Conservation (phyloP, 2,113 vertebrate genomes). For the Anguilla rostrata region DNA sequence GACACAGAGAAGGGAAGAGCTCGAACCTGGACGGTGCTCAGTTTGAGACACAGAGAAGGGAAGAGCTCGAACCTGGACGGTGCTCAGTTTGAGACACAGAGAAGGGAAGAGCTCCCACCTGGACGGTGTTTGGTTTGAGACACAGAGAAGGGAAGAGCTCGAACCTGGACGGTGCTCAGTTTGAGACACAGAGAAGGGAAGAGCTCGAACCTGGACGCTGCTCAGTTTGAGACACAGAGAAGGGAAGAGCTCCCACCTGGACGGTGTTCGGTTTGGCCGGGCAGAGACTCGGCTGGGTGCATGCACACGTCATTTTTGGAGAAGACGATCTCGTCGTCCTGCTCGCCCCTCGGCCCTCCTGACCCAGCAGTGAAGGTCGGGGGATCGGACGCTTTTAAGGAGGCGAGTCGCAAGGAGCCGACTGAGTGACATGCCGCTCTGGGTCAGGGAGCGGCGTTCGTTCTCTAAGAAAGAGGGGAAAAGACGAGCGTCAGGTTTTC, state of each 20-base stretch:
- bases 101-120: too few relatives aligned
- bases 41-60: too few relatives aligned
- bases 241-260: constrained; percentile 74
- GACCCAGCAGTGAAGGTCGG: constrained; percentile 81
- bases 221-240: background rate
- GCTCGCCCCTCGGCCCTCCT: constrained; percentile 62
- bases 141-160: too few relatives aligned
- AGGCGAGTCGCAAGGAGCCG: constrained; percentile 95
- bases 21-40: too few relatives aligned
- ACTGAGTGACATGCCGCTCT: constrained; percentile 92
- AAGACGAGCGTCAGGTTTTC: background rate
- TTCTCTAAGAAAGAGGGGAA: constrained; percentile 70
- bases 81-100: too few relatives aligned
- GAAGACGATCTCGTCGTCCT: constrained; percentile 93
- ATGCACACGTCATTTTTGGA: constrained; percentile 99
- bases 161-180: too few relatives aligned
- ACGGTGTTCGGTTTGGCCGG: constrained; percentile 85
- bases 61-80: too few relatives aligned
- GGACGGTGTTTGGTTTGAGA: too few relatives aligned
- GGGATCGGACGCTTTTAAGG: constrained; percentile 92
- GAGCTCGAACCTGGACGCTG: too few relatives aligned
- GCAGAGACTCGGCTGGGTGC: constrained; percentile 85
- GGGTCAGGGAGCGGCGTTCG: constrained; percentile 75
- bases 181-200: too few relatives aligned
- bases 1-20: too few relatives aligned